Evolutionary conservation across 2,113 vertebrate species (phyloP).

Genomic region (Prionailurus viverrinus): DNA sequence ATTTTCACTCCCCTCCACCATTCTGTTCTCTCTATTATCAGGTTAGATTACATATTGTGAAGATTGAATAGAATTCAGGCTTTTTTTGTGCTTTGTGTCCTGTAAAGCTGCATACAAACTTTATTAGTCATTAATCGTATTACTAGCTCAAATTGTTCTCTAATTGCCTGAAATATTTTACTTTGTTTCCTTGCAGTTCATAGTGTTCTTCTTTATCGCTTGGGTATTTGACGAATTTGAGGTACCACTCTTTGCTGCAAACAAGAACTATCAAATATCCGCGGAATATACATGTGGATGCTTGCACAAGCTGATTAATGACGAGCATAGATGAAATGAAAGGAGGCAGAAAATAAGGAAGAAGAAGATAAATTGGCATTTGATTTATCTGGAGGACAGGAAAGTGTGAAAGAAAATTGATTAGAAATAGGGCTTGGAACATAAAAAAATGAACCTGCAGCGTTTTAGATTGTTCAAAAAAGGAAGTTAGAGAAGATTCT

Average conservation of each 20-base stretch:
- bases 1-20: neutral
- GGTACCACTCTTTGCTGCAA: neutral
- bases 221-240: constrained; percentile 39
- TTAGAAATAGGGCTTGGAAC: constrained; percentile 64
- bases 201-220: neutral
- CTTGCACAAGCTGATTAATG: constrained; percentile 73
- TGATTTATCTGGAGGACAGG: constrained; percentile 68
- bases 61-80: neutral
- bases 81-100: neutral
- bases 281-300: constrained; percentile 60
- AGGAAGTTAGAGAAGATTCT: constrained; percentile 30
- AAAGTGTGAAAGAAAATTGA: constrained; percentile 77
- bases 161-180: constrained; percentile 56
- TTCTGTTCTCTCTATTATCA: neutral
- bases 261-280: constrained; percentile 61
- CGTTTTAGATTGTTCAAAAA: constrained; percentile 62
- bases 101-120: neutral
- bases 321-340: constrained; percentile 60
- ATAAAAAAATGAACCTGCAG: constrained; percentile 52
- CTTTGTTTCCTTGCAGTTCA: constrained; percentile 33
- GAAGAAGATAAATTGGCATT: constrained; percentile 67
- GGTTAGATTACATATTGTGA: neutral
- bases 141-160: neutral
- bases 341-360: constrained; percentile 66
- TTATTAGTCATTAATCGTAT: neutral